Percentiles rank a stretch among this genome's conserved stretches.
phyloP scores from a whole-genome alignment of 1,140 invertebrate species.

The Drosophila baimaii region DNA sequence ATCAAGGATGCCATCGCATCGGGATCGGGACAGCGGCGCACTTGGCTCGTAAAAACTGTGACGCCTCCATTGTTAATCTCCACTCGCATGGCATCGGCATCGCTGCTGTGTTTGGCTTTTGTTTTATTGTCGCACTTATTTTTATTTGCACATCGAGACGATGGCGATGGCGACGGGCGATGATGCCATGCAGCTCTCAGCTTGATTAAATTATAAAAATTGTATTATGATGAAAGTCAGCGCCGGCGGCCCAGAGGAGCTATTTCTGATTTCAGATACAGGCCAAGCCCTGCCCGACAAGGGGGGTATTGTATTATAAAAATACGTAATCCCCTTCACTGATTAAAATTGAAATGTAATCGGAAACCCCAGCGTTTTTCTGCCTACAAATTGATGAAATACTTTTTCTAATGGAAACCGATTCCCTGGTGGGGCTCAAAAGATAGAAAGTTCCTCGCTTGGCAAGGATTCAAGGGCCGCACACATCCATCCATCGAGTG shows the following conservation, averaged over 20 bases:
- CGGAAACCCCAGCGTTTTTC: background rate
- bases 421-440: background rate
- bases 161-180: constrained; percentile 23
- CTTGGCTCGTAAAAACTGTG: constrained; percentile 64
- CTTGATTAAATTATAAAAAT: constrained; percentile 82
- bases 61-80: constrained; percentile 65
- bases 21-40: background rate
- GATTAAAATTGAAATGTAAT: constrained; percentile 1
- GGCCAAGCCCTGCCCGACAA: too few relatives aligned
- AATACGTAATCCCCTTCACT: background rate
- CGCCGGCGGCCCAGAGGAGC: constrained; percentile 6
- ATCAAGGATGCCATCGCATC: constrained; percentile 35
- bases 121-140: constrained; percentile 82
- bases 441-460: constrained; percentile 10
- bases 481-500: constrained; percentile 27
- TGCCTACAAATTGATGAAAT: constrained; percentile 4
- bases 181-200: constrained; percentile 54
- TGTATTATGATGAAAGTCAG: constrained; percentile 67
- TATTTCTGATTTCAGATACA: constrained; percentile 27
- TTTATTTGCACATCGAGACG: constrained; percentile 71
- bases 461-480: constrained; percentile 27
- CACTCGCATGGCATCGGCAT: constrained; percentile 50
- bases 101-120: constrained; percentile 65
- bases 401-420: background rate
- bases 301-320: too few relatives aligned